A percentile compares a stretch with the other conserved stretches of the same genome.
Conservation (phyloP, 30 jellyfish, hydroid and myxozoan species). For the Phacellophora camtschatica region DNA sequence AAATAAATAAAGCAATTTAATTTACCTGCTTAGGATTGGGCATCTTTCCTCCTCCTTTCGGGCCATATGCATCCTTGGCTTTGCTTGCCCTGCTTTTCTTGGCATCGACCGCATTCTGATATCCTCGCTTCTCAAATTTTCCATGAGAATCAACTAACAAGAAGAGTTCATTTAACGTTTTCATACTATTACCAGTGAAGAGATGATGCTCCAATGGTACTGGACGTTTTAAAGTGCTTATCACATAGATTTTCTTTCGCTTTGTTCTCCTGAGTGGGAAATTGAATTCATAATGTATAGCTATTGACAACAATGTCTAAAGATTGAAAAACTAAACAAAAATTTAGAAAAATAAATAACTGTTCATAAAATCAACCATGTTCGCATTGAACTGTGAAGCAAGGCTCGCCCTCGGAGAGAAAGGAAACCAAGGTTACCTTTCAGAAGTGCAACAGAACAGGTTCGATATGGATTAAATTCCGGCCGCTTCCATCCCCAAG, state of each 20-base stretch:
- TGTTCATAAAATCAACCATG: too few species aligned
- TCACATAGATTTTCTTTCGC: conserved; percentile 89
- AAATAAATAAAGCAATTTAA: background rate
- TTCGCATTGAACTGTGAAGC: too few species aligned
- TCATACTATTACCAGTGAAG: conserved; percentile 89
- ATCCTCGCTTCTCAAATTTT: conserved; percentile 70
- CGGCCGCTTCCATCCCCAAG: too few species aligned
- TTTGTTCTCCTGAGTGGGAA: conserved; percentile 95
- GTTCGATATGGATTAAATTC: too few species aligned
- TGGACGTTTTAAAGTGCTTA: conserved; percentile 95
- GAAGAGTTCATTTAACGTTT: conserved; percentile 88
- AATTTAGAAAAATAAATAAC: too few species aligned
- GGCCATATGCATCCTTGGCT: conserved; percentile 84
- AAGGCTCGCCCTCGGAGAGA: too few species aligned
- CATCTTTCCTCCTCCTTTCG: conserved; percentile 68
- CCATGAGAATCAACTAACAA: conserved; percentile 85
- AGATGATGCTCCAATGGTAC: conserved; percentile 98
- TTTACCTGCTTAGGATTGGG: conserved; percentile 85
- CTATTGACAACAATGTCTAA: too few species aligned
- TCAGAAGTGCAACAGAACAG: too few species aligned
- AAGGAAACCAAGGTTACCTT: too few species aligned
- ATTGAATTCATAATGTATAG: too few species aligned
- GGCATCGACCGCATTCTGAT: conserved; percentile 82
- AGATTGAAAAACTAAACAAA: too few species aligned
- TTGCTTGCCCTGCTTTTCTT: conserved; percentile 70